These are phyloP conservation scores for Epicampocera succincta DNA, from an alignment of 2,888 invertebrate genomes.

Conservation along the genomic window DNA sequence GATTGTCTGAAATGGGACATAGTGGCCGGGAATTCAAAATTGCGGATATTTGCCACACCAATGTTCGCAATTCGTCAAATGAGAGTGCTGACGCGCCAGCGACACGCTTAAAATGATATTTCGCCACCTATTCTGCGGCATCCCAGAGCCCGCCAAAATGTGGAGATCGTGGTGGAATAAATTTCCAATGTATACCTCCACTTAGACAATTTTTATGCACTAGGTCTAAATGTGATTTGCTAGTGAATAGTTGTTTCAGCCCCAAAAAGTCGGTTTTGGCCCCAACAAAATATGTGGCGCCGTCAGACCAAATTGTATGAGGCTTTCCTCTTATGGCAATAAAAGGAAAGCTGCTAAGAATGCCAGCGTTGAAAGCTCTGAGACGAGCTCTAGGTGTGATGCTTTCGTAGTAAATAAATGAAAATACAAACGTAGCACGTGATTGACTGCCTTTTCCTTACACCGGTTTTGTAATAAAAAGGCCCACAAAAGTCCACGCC, in stretches of 20 bases:
- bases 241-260: neutral
- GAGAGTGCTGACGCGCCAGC: neutral
- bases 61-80: no score
- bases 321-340: neutral
- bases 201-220: neutral
- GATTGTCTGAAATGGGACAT: no score
- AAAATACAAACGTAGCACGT: no score
- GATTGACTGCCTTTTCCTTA: neutral
- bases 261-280: neutral
- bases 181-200: neutral
- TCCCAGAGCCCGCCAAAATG: neutral
- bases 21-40: no score
- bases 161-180: no score
- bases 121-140: neutral
- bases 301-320: neutral
- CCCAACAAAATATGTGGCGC: neutral
- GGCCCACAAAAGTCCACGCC: no score
- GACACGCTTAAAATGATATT: neutral
- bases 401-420: conserved; percentile 26
- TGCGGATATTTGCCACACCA: no score
- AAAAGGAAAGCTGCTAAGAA: neutral
- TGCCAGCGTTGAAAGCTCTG: conserved; percentile 2
- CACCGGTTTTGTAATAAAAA: conserved; percentile 11
- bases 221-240: neutral
- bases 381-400: conserved; percentile 10